Conservation (phyloP, 2,888 invertebrate species). For the Agrilus cyanescens region DNA sequence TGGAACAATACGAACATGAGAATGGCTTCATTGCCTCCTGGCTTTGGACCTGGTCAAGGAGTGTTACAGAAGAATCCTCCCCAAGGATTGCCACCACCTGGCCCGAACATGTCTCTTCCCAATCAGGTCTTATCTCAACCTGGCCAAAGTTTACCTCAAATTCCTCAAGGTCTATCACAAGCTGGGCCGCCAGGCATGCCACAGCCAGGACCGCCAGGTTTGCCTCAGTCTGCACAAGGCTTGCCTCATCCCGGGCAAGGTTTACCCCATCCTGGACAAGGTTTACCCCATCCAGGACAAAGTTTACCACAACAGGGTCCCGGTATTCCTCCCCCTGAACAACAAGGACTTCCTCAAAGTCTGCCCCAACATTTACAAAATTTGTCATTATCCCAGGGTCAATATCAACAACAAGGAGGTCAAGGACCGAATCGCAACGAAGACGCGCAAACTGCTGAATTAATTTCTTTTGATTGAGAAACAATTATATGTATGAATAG, state of each 20-base stretch:
- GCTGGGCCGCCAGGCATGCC: constrained; percentile 19
- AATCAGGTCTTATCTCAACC: no score
- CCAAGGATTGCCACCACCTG: no score
- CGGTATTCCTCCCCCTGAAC: neutral
- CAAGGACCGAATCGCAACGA: constrained; percentile 24
- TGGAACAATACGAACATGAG: constrained; percentile 8
- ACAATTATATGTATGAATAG: constrained; percentile 27
- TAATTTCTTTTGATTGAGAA: constrained; percentile 69
- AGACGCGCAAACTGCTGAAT: constrained; percentile 57
- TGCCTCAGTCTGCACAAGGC: constrained; percentile 7
- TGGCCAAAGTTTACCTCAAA: no score
- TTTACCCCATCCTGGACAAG: no score
- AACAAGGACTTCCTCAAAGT: constrained; percentile 11
- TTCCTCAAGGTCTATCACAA: constrained; percentile 12
- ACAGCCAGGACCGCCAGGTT: constrained; percentile 1
- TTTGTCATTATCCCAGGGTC: constrained; percentile 4
- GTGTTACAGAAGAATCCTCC: neutral
- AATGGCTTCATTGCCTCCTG: constrained; percentile 3
- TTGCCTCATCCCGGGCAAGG: constrained; percentile 6
- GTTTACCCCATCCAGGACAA: neutral
- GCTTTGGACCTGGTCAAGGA: neutral
- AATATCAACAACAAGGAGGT: constrained; percentile 19
- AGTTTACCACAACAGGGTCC: neutral
- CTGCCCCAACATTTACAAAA: constrained; percentile 12
- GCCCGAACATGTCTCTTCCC: no score